Evolutionary conservation across 2,797 vertebrate species (phyloP).

Genomic region (Simalia tracyae): DNA sequence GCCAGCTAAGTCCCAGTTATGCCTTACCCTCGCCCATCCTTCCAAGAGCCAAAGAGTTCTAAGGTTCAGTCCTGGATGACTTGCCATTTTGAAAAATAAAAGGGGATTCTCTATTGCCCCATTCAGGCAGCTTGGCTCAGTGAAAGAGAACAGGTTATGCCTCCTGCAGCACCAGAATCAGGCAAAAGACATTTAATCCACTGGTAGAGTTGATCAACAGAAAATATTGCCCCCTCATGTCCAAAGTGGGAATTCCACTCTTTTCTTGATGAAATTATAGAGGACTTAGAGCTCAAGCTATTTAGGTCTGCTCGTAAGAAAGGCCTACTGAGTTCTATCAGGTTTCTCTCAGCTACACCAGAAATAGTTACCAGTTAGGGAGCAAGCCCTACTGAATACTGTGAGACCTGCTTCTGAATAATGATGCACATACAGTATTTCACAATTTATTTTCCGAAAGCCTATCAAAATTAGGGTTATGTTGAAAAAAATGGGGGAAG

Average conservation of each 20-base stretch:
- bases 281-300: background rate
- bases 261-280: constrained; percentile 16
- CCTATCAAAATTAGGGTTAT: background rate
- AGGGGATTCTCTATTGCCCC: background rate
- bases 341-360: background rate
- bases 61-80: background rate
- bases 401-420: background rate
- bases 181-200: background rate
- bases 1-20: background rate
- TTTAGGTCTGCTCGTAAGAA: background rate
- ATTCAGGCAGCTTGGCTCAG: background rate
- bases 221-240: constrained; percentile 66
- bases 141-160: background rate
- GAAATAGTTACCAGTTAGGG: background rate
- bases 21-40: background rate
- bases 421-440: background rate
- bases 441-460: background rate
- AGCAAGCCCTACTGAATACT: background rate
- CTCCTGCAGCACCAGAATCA: background rate
- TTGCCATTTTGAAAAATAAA: background rate
- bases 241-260: constrained; percentile 41
- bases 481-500: background rate
- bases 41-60: constrained; percentile 41
- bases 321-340: background rate
- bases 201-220: constrained; percentile 12